Evolutionary conservation across 2,888 invertebrate species (phyloP), one percentile per base, ranked within the genome.

Genomic region (Meta bourneti): DNA sequence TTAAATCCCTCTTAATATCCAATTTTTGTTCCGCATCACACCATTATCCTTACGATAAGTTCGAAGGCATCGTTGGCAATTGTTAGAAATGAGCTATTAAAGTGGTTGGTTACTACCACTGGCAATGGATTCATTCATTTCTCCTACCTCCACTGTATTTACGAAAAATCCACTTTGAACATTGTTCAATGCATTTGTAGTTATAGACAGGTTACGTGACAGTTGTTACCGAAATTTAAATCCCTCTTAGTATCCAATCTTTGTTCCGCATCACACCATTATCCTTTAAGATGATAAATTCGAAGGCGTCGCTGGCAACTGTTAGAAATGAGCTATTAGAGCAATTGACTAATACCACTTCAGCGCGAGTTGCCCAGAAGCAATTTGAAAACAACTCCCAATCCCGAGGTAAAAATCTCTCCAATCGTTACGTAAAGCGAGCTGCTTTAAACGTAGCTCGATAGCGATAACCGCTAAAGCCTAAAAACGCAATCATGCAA

Each of bases 401-500:
- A 82, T 49, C 48, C 52, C 75, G 72, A 81, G 48, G 81, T 81
- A 81, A 89, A 86, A 89, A 77, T 84, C 79, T 79, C 61, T 16
- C 72, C 78, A 84, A 90, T 90, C 89, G 83, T 79, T 90, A 90
- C 83, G 78, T 72, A 71, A 84, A 90, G 74, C 83, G 89, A 90
- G 34, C 61, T 54, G 71, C 78, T 79, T 90, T 79, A 84, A 90
- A 83, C 61, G 78, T 48, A 70, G 77, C 71, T 13, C 83, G 48
- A 20, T 49, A 84, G 89, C 89, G 89, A 90, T 90, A 90, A 89
- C 89, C 89, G 77, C 83, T 83, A 89, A 89, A 90, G 83, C 83
- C 89, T 90, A 78, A 84, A 90, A 90, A 90, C 78, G 79, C 83
- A 90, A 84, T 84, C 84, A 90, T 90, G 89, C 84, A 90, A 90